These are phyloP conservation scores for Orthonychiurus folsomi DNA, from an alignment of 2,888 invertebrate species.

Conservation along the genomic window DNA sequence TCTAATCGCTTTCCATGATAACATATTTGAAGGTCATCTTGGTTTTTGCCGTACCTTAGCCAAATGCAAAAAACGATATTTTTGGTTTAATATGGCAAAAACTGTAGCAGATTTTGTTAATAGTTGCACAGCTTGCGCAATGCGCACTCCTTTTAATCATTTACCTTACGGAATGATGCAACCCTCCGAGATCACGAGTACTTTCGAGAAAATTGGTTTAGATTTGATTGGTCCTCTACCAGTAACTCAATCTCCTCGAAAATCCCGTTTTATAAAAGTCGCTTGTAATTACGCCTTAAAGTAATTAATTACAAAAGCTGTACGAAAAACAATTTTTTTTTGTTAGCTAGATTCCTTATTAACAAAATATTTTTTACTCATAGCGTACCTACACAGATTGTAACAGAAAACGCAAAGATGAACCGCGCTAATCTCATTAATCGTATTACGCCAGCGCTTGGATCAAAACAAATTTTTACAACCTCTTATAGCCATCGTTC, in stretches of 20 bases:
- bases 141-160: conserved; percentile 15
- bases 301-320: neutral
- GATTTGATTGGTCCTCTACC: conserved; percentile 35
- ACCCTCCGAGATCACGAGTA: conserved; percentile 18
- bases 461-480: neutral
- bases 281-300: neutral
- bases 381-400: neutral
- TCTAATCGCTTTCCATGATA: conserved; percentile 21
- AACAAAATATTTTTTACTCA: neutral
- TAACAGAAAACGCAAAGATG: neutral
- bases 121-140: conserved; percentile 27
- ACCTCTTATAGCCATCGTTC: neutral
- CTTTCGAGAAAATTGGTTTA: conserved; percentile 35
- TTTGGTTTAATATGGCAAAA: conserved; percentile 24
- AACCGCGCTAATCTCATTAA: neutral
- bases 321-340: neutral
- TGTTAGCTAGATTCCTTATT: neutral
- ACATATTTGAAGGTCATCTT: conserved; percentile 21
- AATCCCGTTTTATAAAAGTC: no score
- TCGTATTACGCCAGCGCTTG: neutral
- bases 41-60: conserved; percentile 24
- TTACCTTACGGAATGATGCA: conserved; percentile 9
- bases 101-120: conserved; percentile 21
- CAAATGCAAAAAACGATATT: conserved; percentile 21
- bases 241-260: conserved; percentile 8